Conservation (phyloP, 2,888 invertebrate species). For the Mycalesis mineus region DNA sequence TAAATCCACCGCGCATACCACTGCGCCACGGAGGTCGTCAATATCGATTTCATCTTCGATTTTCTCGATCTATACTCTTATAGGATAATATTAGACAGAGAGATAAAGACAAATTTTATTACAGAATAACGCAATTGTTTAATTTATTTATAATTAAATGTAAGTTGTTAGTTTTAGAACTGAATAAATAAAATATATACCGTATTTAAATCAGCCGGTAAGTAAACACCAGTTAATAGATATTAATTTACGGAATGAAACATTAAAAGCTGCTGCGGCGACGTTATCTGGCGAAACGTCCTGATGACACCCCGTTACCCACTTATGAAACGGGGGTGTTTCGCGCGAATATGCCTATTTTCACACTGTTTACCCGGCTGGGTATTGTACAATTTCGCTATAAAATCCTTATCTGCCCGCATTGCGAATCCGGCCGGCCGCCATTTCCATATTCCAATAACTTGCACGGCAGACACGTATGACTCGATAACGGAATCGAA, state of each 20-base stretch:
- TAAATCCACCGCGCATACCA: too few species aligned
- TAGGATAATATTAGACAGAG: too few species aligned
- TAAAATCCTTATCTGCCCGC: constrained; percentile 71
- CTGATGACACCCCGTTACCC: constrained; percentile 30
- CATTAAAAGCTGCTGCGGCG: constrained; percentile 25
- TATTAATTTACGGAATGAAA: constrained; percentile 43
- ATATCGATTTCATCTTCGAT: too few species aligned
- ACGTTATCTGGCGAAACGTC: constrained; percentile 19
- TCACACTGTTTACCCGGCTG: constrained; percentile 46
- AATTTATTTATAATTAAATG: too few species aligned
- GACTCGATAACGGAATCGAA: neutral
- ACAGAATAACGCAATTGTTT: too few species aligned
- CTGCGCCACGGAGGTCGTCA: too few species aligned
- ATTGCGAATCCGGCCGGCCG: constrained; percentile 60
- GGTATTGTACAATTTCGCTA: constrained; percentile 49
- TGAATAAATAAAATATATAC: too few species aligned
- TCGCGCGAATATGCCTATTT: constrained; percentile 40
- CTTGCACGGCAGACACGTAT: neutral
- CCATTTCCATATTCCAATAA: constrained; percentile 59
- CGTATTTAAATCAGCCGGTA: too few species aligned
- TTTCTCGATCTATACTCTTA: too few species aligned
- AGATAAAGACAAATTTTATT: too few species aligned
- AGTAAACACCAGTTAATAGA: neutral
- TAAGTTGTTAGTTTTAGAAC: too few species aligned
- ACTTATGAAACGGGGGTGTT: constrained; percentile 52